A percentile compares a stretch with the other conserved stretches of the same genome.
Evolutionary conservation across 2,888 invertebrate species (phyloP).

Genomic region (Hermodice carunculata): DNA sequence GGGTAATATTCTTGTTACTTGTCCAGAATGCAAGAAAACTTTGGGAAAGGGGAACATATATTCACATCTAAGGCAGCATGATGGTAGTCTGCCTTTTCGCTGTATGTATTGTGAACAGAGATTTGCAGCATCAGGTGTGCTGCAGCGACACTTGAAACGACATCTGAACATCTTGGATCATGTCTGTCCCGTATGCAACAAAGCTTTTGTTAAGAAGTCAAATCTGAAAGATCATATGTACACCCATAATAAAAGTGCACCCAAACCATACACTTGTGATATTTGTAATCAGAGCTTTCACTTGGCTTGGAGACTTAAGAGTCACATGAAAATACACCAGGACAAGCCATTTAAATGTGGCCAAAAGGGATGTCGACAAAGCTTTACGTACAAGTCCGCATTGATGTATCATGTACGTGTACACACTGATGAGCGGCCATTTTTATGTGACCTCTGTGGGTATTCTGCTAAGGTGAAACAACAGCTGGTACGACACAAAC

Average conservation of each 20-base stretch:
- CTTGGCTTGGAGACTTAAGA: slow-evolving; percentile 48
- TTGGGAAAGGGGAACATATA: slow-evolving; percentile 52
- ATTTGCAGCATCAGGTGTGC: slow-evolving; percentile 51
- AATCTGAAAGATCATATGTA: no score
- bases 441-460: slow-evolving; percentile 86
- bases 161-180: slow-evolving; percentile 25
- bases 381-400: slow-evolving; percentile 72
- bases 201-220: no score
- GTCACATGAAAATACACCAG: slow-evolving; percentile 82
- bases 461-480: slow-evolving; percentile 75
- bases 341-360: slow-evolving; percentile 74
- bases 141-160: slow-evolving; percentile 51
- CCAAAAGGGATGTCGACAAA: slow-evolving; percentile 86
- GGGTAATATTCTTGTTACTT: slow-evolving; percentile 25
- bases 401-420: slow-evolving; percentile 87
- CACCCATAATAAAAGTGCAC: no score
- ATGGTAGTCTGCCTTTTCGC: slow-evolving; percentile 52
- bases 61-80: slow-evolving; percentile 59
- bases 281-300: slow-evolving; percentile 88
- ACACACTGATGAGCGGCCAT: slow-evolving; percentile 84
- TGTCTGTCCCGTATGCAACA: slow-evolving; percentile 28
- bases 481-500: slow-evolving; percentile 61
- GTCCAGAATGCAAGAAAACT: slow-evolving; percentile 55
- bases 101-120: slow-evolving; percentile 56
- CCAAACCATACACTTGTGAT: slow-evolving; percentile 84